Conservation (phyloP, 2,888 invertebrate genomes). For the Dasypogon diadema region DNA sequence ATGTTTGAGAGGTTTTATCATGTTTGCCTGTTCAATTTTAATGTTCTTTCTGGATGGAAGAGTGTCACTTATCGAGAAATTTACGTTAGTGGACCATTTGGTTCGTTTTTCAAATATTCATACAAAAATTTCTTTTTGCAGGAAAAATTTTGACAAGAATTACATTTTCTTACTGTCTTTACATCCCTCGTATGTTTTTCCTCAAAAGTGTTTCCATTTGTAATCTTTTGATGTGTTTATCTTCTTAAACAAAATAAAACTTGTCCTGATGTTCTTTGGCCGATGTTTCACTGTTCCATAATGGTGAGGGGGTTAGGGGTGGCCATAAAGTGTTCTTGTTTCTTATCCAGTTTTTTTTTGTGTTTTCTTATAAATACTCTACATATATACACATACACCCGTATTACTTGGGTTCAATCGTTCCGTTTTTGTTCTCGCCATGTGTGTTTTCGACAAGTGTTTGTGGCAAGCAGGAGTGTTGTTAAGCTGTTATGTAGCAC, state of each 20-base stretch:
- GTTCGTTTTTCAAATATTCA: slow-evolving; percentile 51
- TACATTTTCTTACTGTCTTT: slow-evolving; percentile 42
- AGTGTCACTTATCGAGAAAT: slow-evolving; percentile 46
- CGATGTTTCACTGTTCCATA: slow-evolving; percentile 34
- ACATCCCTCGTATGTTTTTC: slow-evolving; percentile 53
- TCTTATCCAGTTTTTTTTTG: slow-evolving; percentile 2
- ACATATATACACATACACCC: background rate
- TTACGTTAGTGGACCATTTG: background rate
- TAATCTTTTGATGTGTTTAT: slow-evolving; percentile 9
- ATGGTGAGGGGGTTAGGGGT: slow-evolving; percentile 9
- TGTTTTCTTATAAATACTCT: background rate
- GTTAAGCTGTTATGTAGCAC: slow-evolving; percentile 17
- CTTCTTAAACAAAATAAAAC: slow-evolving; percentile 44
- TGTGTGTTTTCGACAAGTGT: slow-evolving; percentile 16
- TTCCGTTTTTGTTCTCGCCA: background rate
- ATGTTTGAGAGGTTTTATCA: slow-evolving; percentile 17
- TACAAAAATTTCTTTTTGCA: slow-evolving; percentile 14
- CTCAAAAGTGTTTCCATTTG: slow-evolving; percentile 35
- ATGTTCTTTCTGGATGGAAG: slow-evolving; percentile 6
- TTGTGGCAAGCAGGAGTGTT: slow-evolving; percentile 9
- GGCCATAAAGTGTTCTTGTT: slow-evolving; percentile 7
- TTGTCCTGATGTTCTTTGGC: slow-evolving; percentile 22
- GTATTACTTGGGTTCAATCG: slow-evolving; percentile 10
- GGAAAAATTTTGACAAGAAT: slow-evolving; percentile 11
- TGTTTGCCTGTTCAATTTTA: slow-evolving; percentile 29